Conservation (phyloP, 1,140 invertebrate genomes). For the Diorhabda sublineata region DNA sequence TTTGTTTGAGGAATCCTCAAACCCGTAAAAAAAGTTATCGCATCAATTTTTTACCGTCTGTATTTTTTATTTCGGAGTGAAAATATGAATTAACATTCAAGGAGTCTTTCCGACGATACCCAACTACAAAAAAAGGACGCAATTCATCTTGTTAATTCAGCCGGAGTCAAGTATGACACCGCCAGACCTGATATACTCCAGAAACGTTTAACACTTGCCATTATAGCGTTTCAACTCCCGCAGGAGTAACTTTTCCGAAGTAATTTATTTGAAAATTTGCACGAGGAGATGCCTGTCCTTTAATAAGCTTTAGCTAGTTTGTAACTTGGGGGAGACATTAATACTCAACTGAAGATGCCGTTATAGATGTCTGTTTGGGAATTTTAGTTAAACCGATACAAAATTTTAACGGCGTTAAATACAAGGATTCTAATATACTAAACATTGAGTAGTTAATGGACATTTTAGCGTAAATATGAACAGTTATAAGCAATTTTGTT, state of each 20-base stretch:
- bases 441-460: too few relatives aligned
- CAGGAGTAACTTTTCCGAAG: conserved; percentile 12
- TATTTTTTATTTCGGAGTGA: neutral
- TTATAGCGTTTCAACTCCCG: conserved; percentile 8
- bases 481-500: too few relatives aligned
- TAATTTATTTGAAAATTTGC: conserved; percentile 17
- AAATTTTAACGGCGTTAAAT: neutral
- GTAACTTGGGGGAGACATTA: neutral
- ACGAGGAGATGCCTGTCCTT: conserved; percentile 3
- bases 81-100: conserved; percentile 3
- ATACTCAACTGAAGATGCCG: neutral
- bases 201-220: conserved; percentile 17
- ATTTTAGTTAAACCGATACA: neutral
- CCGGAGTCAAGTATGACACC: conserved; percentile 8
- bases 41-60: conserved; percentile 1
- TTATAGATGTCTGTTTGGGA: neutral
- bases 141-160: conserved; percentile 13
- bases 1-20: neutral
- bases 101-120: conserved; percentile 4
- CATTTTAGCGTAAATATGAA: too few relatives aligned
- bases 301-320: conserved; percentile 1
- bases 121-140: neutral
- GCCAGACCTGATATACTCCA: conserved; percentile 5
- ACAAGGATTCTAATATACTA: too few relatives aligned
- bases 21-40: neutral